Base-by-base conservation (phyloP, 2,888 invertebrate species). In the Temnothorax ravouxi region DNA sequence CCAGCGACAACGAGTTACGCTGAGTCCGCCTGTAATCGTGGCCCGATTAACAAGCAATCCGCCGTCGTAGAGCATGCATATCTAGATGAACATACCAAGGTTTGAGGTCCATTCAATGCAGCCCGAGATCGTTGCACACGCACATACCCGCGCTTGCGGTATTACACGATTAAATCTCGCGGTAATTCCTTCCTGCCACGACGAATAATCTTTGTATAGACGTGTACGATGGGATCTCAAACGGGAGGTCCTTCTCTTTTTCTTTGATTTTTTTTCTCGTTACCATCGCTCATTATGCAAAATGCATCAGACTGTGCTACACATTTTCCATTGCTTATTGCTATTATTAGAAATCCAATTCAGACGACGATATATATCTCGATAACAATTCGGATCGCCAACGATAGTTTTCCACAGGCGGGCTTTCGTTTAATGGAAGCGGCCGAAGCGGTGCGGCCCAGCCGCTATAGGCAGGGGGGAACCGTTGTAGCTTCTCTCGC, bases 161-260 rank as follows among this genome's bases (percentile, higher is more conserved):
- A 79, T 89, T 89, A 87, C 86, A 90, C 88, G 90, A 92, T 92
- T 91, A 91, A 91, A 91, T 88, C 88, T 84, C 87, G 66, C 66
- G 87, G 86, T 89, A 88, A 91, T 91, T 88, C 85, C 71, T 47
- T 88, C 86, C 84, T 77, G 52, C 74, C 69, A 72, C 41, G 84
- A 81, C 79, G 82, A 85, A 29, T 62, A 69, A 86, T 71, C 64
- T 75, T 86, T 56, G 38, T 25, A 62, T 6, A 44, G 47, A 56
- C 44, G 44, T 44, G 44, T 29, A 56, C 29, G 52, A 38, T 44
- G n/a, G 21, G 59, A 71, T 71, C 59, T 34, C 29, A 18, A 79
- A 21, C 29, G 29, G 5, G 25, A 75, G 13, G 18, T 38, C 2
- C 13, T 25, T 29, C 8, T n/a, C 66, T 41, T 25, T 9, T 29